Conservation (phyloP, 2,888 invertebrate genomes). For the Agapostemon virescens region DNA sequence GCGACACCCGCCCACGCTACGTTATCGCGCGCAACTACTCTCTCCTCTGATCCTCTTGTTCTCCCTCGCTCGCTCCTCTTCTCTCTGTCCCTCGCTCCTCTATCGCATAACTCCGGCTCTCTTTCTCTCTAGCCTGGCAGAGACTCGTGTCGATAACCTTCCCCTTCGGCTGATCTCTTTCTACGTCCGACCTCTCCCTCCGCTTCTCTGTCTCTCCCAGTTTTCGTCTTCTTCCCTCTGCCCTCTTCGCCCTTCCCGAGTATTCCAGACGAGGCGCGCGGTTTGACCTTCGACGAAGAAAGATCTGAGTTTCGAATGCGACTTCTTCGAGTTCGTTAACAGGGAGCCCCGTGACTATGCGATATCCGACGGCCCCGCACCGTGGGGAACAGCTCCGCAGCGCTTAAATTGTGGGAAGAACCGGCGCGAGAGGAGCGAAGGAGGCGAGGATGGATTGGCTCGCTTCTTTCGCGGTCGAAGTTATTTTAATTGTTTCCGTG, state of each 20-base stretch:
- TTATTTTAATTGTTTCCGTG: slow-evolving; percentile 39
- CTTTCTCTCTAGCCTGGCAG: slow-evolving; percentile 25
- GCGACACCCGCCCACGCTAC: slow-evolving; percentile 79
- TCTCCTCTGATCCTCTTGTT: slow-evolving; percentile 15
- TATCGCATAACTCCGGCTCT: slow-evolving; percentile 22
- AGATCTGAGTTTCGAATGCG: slow-evolving; percentile 57
- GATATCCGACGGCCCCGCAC: slow-evolving; percentile 43
- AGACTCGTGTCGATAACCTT: slow-evolving; percentile 63
- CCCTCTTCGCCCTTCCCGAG: slow-evolving; percentile 1
- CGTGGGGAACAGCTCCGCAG: slow-evolving; percentile 26
- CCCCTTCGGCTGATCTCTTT: slow-evolving; percentile 30
- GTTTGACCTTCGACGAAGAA: slow-evolving; percentile 63
- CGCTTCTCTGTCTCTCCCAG: neutral
- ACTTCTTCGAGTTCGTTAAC: slow-evolving; percentile 64
- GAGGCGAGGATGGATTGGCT: neutral
- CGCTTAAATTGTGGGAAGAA: slow-evolving; percentile 46
- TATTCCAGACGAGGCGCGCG: slow-evolving; percentile 19
- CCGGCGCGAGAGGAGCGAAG: neutral
- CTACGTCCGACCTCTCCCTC: slow-evolving; percentile 20
- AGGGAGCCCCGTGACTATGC: slow-evolving; percentile 62
- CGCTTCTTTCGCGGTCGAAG: slow-evolving; percentile 12
- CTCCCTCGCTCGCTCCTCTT: neutral
- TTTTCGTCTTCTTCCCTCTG: slow-evolving; percentile 3
- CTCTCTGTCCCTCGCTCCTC: neutral
- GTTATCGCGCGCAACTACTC: slow-evolving; percentile 72